Percentiles rank a stretch among this genome's conserved stretches.
phyloP scores from a whole-genome alignment of 2,888 invertebrate genomes.

The Willowsia nigromaculata region DNA sequence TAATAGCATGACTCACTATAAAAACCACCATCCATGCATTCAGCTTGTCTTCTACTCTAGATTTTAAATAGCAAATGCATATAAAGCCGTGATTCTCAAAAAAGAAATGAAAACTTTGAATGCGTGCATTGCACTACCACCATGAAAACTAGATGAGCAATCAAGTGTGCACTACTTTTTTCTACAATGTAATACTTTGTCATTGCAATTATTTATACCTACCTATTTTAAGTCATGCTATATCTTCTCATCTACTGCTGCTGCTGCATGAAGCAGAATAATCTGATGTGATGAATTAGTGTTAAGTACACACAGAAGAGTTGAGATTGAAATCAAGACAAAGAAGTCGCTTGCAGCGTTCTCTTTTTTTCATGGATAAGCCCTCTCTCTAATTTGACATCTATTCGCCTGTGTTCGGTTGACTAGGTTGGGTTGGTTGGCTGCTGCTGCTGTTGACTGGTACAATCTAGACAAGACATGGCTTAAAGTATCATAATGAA shows the following conservation, averaged over 20 bases:
- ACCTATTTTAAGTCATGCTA: not conserved
- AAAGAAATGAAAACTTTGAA: not conserved
- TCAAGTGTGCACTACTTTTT: constrained; percentile 57
- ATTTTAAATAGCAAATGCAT: not conserved
- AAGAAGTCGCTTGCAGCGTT: not conserved
- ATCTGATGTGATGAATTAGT: not conserved
- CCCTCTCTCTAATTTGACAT: not conserved
- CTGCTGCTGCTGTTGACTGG: not conserved
- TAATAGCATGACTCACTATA: constrained; percentile 12
- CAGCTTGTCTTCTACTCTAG: not conserved
- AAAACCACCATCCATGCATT: not conserved
- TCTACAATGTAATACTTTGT: not conserved
- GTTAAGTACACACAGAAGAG: not conserved
- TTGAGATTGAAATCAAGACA: not conserved
- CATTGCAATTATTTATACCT: not conserved
- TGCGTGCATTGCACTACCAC: constrained; percentile 18
- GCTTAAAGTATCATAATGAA: constrained; percentile 46
- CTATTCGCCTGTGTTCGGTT: not conserved
- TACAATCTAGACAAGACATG: constrained; percentile 17
- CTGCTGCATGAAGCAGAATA: not conserved
- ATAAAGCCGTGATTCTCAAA: constrained; percentile 10
- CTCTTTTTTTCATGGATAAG: constrained; percentile 36
- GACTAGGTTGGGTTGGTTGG: not conserved
- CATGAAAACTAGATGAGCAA: constrained; percentile 64
- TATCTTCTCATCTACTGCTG: not conserved